These are phyloP conservation scores for Erpobdella octoculata DNA, from an alignment of 2,888 invertebrate genomes.

Conservation along the genomic window DNA sequence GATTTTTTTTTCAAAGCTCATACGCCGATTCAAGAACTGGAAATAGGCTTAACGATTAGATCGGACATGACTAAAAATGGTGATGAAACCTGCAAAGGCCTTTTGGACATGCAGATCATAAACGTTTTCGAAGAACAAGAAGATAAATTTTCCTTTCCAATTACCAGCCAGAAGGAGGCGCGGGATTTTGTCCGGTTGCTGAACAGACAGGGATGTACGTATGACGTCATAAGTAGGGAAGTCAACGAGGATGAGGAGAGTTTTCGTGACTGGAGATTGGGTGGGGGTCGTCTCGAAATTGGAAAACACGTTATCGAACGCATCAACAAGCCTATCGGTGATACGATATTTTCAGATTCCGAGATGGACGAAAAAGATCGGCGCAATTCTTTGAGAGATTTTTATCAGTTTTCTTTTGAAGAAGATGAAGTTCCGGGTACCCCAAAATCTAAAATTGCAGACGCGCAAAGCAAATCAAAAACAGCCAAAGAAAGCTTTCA, in stretches of 20 bases:
- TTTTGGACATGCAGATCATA: conserved; percentile 1
- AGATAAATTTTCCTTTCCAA: conserved; percentile 33
- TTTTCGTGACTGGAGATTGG: conserved; percentile 31
- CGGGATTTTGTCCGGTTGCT: conserved; percentile 33
- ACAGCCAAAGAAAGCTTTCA: too few relatives aligned
- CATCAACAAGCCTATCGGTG: conserved; percentile 33
- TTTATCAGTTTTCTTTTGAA: conserved; percentile 17
- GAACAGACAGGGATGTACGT: conserved; percentile 29
- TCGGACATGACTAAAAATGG: background rate
- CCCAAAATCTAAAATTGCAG: background rate
- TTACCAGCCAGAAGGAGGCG: conserved; percentile 32
- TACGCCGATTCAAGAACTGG: too few relatives aligned
- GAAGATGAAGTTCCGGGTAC: background rate
- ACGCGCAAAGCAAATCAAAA: too few relatives aligned
- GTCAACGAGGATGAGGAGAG: conserved; percentile 31
- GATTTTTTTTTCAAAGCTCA: too few relatives aligned
- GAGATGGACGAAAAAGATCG: conserved; percentile 19
- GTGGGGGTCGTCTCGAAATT: conserved; percentile 24
- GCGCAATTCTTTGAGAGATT: conserved; percentile 6
- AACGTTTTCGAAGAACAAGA: conserved; percentile 35
- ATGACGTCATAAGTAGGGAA: conserved; percentile 29
- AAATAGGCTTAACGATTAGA: background rate
- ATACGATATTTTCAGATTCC: conserved; percentile 27
- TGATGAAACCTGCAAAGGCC: too few relatives aligned
- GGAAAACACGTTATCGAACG: conserved; percentile 29